Evolutionary conservation across 2,888 invertebrate species (phyloP), one percentile per base, ranked within the genome.

Genomic region (Euspilapteryx auroguttella): DNA sequence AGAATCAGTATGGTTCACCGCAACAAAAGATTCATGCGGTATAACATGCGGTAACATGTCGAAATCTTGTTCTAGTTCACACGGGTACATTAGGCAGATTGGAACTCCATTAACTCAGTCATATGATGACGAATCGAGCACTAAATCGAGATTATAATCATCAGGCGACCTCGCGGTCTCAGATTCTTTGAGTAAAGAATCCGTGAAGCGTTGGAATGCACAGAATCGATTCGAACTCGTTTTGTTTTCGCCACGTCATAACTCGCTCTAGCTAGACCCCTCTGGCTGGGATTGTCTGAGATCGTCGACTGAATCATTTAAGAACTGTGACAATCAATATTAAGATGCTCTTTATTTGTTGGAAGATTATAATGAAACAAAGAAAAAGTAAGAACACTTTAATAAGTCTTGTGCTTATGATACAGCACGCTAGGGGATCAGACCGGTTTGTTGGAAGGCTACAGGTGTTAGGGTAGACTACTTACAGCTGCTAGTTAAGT

Each of bases 221-320:
- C 58, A 48, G 62, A 58, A 64, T 64, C 68, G 59, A 61, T 64
- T 61, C 53, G 45, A 61, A 71, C 73, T 58, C 39, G 73, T 73
- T 71, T 69, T 62, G 61, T 65, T 71, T 71, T 68, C 63, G 71
- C 73, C 61, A 71, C 68, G 71, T 75, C 73, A 73, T 65, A 68
- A 62, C 62, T 57, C 53, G 62, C 49, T 51, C 45, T 48, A 49
- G 54, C 48, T 48, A 46, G 43, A 25, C 27, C 21, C 28, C 22
- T 23, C 17, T 24, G 29, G 17, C 17, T 29, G n/a, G 24, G 14
- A 22, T 27, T 27, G 31, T 30, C 30, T 20, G 28, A n/a, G 22
- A 8, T 20, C 28, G 24, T 15, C 14, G 31, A 21, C 23, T 27
- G 21, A 27, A 28, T 31, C 28, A 11, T 22, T 14, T 9, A 21